Percentiles rank a stretch among this genome's conserved stretches.
These are phyloP conservation scores for Drosophila pseudotalamancana DNA, from an alignment of 2,888 invertebrate species.

Conservation along the genomic window DNA sequence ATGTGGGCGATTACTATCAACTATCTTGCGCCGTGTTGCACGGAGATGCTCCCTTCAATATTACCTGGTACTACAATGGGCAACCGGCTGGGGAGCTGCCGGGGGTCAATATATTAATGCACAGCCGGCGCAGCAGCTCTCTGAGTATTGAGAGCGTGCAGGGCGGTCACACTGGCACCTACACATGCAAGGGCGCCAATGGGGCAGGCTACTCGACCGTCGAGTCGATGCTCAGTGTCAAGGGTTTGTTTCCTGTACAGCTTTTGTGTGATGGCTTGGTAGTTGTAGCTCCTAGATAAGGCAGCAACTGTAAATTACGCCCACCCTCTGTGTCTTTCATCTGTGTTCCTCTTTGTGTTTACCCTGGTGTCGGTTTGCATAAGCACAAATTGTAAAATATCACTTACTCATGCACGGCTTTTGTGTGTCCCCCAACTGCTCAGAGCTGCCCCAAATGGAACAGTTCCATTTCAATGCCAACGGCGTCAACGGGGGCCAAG, in stretches of 20 bases:
- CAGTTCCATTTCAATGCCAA: conserved; percentile 85
- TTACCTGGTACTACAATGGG: conserved; percentile 90
- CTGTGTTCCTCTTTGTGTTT: conserved; percentile 33
- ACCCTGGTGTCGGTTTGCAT: conserved; percentile 58
- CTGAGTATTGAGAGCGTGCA: conserved; percentile 87
- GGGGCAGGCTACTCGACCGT: conserved; percentile 85
- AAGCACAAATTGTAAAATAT: conserved; percentile 48
- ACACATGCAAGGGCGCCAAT: conserved; percentile 89
- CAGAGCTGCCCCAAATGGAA: conserved; percentile 85
- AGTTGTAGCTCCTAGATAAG: conserved; percentile 42
- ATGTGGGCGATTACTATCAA: conserved; percentile 87
- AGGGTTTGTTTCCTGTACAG: conserved; percentile 79
- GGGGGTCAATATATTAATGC: conserved; percentile 81
- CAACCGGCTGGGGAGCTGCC: conserved; percentile 72
- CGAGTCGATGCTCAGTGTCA: conserved; percentile 80
- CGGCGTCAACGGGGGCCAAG: conserved; percentile 85
- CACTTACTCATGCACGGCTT: conserved; percentile 63
- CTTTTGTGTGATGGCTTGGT: conserved; percentile 20
- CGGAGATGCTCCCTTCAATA: conserved; percentile 92
- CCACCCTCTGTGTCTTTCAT: conserved; percentile 14
- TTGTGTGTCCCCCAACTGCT: conserved; percentile 34
- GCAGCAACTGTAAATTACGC: conserved; percentile 51
- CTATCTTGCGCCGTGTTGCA: conserved; percentile 88
- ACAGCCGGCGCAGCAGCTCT: conserved; percentile 87
- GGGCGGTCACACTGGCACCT: conserved; percentile 89